phyloP scores from a whole-genome alignment of 2,888 invertebrate species.

The Zootermopsis nevadensis region DNA sequence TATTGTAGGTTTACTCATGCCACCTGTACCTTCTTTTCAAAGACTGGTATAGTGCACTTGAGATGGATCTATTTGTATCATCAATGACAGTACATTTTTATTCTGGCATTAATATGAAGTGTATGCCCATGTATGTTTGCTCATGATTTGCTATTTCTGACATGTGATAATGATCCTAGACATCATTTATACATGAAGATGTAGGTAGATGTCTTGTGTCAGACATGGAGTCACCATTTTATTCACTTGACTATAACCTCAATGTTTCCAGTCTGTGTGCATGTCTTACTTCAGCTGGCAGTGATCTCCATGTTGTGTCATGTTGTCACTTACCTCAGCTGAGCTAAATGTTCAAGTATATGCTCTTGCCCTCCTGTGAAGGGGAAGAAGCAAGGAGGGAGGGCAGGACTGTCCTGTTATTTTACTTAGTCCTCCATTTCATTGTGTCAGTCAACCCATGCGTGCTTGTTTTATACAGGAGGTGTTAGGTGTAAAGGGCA shows the following conservation, averaged over 20 bases:
- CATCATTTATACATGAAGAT: constrained; percentile 13
- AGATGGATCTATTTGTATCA: constrained; percentile 44
- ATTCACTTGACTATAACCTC: constrained; percentile 45
- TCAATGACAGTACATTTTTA: constrained; percentile 41
- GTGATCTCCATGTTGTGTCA: neutral
- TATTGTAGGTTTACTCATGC: constrained; percentile 46
- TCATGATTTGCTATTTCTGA: constrained; percentile 49
- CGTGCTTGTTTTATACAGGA: constrained; percentile 51
- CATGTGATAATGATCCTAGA: constrained; percentile 38
- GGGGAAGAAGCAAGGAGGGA: neutral
- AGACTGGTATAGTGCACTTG: constrained; percentile 52
- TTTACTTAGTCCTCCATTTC: constrained; percentile 37
- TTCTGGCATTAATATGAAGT: constrained; percentile 39
- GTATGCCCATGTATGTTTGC: constrained; percentile 47
- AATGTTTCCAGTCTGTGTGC: constrained; percentile 47
- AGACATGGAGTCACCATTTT: constrained; percentile 38
- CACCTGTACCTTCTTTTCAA: constrained; percentile 46
- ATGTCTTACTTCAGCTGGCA: constrained; percentile 46
- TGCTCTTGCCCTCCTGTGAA: neutral
- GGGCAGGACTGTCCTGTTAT: neutral
- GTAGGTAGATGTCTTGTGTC: constrained; percentile 20
- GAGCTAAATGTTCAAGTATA: constrained; percentile 39
- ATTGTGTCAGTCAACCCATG: constrained; percentile 46
- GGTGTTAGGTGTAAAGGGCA: constrained; percentile 52
- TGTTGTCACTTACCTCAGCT: neutral